phyloP scores from a whole-genome alignment of 2,113 vertebrate species.

The Pelvicachromis taeniatus region DNA sequence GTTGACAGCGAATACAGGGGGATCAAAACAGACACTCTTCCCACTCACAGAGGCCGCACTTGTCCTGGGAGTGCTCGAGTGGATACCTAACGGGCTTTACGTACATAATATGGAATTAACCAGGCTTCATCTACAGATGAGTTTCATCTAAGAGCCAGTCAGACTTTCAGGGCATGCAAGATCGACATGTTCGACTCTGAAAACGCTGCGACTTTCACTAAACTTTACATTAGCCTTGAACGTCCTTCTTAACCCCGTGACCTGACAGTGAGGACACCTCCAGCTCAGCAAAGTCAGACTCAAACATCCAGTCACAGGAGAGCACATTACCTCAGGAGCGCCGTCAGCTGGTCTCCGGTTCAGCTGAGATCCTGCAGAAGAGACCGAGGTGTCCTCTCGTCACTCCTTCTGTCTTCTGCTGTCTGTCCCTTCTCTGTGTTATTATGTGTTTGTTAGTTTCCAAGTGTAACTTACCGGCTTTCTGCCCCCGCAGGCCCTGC shows the following conservation, averaged over 20 bases:
- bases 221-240: neutral
- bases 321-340: constrained; percentile 19
- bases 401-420: neutral
- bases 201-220: neutral
- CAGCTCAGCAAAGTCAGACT: neutral
- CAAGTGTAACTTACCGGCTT: constrained; percentile 36
- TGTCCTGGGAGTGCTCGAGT: neutral
- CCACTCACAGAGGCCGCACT: neutral
- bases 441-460: constrained; percentile 2
- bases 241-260: neutral
- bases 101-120: neutral
- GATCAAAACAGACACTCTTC: constrained; percentile 40
- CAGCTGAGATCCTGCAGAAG: neutral
- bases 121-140: neutral
- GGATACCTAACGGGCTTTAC: neutral
- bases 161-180: neutral
- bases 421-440: neutral
- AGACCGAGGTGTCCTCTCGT: neutral
- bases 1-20: constrained; percentile 40
- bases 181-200: accelerated
- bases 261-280: neutral
- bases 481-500: constrained; percentile 16
- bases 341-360: neutral
- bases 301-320: neutral
- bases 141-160: neutral